A percentile compares a stretch with the other conserved stretches of the same genome.
Evolutionary conservation across 1,140 invertebrate genomes (phyloP).

Genomic region (Thereuonema tuberculata): DNA sequence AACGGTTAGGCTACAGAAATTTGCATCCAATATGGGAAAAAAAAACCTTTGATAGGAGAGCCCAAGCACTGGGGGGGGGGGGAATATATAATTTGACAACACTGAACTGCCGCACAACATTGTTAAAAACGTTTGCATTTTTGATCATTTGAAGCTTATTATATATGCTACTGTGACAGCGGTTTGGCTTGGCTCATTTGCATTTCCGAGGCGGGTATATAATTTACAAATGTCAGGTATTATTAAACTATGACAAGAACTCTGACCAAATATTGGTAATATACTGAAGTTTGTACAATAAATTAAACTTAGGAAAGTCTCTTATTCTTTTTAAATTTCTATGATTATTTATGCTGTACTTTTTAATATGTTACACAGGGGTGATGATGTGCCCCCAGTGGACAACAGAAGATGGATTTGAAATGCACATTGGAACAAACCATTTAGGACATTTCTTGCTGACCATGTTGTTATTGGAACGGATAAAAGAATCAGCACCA

Average conservation of each 20-base stretch:
- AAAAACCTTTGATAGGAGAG: background rate
- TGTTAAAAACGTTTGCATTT: background rate
- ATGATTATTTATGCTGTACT: too few relatives aligned
- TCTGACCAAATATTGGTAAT: too few relatives aligned
- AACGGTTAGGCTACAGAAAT: background rate
- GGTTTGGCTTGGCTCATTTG: background rate
- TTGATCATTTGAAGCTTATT: background rate
- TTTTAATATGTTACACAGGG: background rate
- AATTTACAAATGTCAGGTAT: background rate
- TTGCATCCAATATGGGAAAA: background rate
- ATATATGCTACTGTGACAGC: background rate
- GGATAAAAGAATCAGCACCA: constrained; percentile 41
- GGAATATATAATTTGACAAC: background rate
- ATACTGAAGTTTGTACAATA: too few relatives aligned
- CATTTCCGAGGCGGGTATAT: background rate
- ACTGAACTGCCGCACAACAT: background rate
- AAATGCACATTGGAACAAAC: constrained; percentile 65
- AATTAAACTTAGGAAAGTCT: too few relatives aligned
- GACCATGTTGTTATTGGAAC: constrained; percentile 58
- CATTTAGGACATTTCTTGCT: too few relatives aligned
- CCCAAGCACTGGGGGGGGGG: background rate
- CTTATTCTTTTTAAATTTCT: too few relatives aligned
- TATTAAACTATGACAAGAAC: too few relatives aligned
- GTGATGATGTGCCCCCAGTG: constrained; percentile 23
- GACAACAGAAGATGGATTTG: constrained; percentile 63